Base-by-base conservation (phyloP, 2,113 vertebrate species). In the Ictalurus punctatus region DNA sequence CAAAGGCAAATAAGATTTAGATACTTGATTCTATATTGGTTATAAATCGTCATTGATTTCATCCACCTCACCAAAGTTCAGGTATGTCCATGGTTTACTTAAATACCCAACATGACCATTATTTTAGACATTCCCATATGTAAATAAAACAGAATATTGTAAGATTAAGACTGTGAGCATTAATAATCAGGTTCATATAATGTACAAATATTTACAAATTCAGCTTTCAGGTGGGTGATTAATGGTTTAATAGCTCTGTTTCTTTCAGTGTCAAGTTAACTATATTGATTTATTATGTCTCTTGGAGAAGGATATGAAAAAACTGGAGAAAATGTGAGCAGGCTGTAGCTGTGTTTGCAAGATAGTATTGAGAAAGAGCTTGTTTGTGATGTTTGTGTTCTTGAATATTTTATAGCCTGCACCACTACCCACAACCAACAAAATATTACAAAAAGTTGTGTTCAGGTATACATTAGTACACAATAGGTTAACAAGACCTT, bases 181-280 rank as follows among this genome's bases (percentile, higher is more conserved):
- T 78, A 78, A 78, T 48, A 78, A 78, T 27, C 23, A 78, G 23
- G 48, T 78, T 52, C 6, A n/a, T 27, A 17, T 23, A 78, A 78
- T 1, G 23, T 44, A 44, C 23, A 48, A 27, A 76, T 48, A 48
- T 48, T 48, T 78, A 78, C 23, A 44, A 78, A 78, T 44, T 48
- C 40, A 48, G 9, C 37, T 27, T 48, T 30, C 40, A 27, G 40
- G 40, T 48, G 23, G 74, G 74, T 78, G 74, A 78, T 44, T 78
- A 78, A 78, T 78, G 74, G 74, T 48, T 78, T 78, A 78, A 78
- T 78, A 78, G 74, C 23, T 48, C 17, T 44, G 21, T 21, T 76
- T 8, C 25, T 8, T 76, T 48, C 40, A 12, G 21, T 44, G 73
- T 48, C 44, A 79, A 19, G 6, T 79, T 54, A 79, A n/a, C 12